These are phyloP conservation scores for Cnemophilus loriae DNA, from an alignment of 2,113 vertebrate genomes.

Conservation along the genomic window DNA sequence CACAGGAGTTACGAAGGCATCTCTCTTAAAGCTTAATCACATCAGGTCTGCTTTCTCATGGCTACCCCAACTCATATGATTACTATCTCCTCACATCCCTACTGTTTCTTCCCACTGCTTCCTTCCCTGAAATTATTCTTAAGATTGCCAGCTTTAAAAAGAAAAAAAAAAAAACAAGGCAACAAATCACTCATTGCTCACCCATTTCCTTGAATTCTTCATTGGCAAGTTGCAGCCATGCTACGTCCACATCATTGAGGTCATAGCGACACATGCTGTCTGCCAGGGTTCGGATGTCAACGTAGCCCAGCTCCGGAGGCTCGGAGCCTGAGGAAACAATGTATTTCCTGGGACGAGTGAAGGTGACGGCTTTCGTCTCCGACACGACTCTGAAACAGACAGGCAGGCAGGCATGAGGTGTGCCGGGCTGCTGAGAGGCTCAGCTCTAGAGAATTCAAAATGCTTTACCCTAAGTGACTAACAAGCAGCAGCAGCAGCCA, in stretches of 20 bases:
- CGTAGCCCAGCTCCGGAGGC: conserved; percentile 83
- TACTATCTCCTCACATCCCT: neutral
- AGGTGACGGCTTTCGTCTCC: conserved; percentile 82
- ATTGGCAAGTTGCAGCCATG: conserved; percentile 87
- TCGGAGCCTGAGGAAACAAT: conserved; percentile 83
- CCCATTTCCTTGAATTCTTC: conserved; percentile 91
- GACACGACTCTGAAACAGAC: conserved; percentile 73
- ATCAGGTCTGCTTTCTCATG: neutral
- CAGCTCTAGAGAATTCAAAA: neutral
- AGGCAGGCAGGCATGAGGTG: neutral
- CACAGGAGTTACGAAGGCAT: neutral
- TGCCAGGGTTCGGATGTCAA: conserved; percentile 86
- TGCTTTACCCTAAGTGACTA: neutral
- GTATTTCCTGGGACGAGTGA: conserved; percentile 86
- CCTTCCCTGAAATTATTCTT: neutral
- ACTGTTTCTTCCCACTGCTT: neutral
- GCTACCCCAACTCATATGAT: neutral
- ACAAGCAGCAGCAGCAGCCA: neutral
- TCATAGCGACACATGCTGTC: conserved; percentile 90
- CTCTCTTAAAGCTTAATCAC: neutral
- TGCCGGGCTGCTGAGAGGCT: neutral
- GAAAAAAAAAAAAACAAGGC: too few species aligned
- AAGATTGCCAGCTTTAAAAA: neutral
- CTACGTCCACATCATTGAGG: conserved; percentile 86
- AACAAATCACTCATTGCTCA: conserved; percentile 54